phyloP scores from a whole-genome alignment of 2,113 vertebrate genomes.

The Polypterus bichir region DNA sequence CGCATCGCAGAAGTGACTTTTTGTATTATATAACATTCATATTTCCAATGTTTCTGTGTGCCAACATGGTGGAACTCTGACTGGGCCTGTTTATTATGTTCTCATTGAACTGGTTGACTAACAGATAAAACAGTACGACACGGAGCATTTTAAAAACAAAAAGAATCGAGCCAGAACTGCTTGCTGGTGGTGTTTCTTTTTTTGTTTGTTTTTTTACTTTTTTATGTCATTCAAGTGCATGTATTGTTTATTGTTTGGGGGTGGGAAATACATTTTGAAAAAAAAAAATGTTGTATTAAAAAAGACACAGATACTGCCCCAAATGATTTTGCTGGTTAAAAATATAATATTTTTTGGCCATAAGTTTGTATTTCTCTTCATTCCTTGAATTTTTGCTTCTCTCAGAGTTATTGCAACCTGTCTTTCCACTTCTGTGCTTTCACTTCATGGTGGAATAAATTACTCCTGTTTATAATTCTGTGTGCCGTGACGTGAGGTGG shows the following conservation, averaged over 20 bases:
- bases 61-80: slow-evolving; percentile 32
- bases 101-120: slow-evolving; percentile 18
- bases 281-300: slow-evolving; percentile 34
- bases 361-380: slow-evolving; percentile 37
- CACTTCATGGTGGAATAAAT: slow-evolving; percentile 9
- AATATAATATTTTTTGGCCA: slow-evolving; percentile 51
- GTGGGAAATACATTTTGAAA: slow-evolving; percentile 34
- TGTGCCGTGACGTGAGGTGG: no score
- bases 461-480: slow-evolving; percentile 5
- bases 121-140: slow-evolving; percentile 22
- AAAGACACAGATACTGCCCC: slow-evolving; percentile 23
- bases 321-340: slow-evolving; percentile 48
- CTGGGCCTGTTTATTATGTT: slow-evolving; percentile 30
- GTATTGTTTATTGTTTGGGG: slow-evolving; percentile 44
- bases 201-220: slow-evolving; percentile 22
- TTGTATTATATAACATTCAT: slow-evolving; percentile 18
- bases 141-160: slow-evolving; percentile 47
- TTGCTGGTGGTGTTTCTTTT: slow-evolving; percentile 15
- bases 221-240: slow-evolving; percentile 43
- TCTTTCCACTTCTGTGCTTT: slow-evolving; percentile 20
- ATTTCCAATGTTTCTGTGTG: slow-evolving; percentile 23
- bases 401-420: slow-evolving; percentile 26
- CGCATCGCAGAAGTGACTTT: no score
- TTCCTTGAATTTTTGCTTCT: slow-evolving; percentile 39
- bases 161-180: slow-evolving; percentile 28